These are phyloP conservation scores for Drosophila aff. DNA, from an alignment of 1,140 invertebrate species.

Conservation along the genomic window DNA sequence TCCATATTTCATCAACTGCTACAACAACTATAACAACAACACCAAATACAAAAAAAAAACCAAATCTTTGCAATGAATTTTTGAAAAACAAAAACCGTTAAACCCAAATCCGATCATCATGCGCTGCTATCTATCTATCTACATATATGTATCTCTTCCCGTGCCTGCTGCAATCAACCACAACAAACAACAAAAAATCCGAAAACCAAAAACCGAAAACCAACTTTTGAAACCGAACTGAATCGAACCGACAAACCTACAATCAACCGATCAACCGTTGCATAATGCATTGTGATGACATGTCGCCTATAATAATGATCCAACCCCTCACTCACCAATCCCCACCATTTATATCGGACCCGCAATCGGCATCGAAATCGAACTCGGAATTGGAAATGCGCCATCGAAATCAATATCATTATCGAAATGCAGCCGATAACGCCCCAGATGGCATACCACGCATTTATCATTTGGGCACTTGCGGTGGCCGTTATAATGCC, in stretches of 20 bases:
- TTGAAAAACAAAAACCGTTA: slow-evolving; percentile 16
- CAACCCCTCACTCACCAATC: slow-evolving; percentile 29
- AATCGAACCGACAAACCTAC: slow-evolving; percentile 40
- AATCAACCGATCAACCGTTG: slow-evolving; percentile 57
- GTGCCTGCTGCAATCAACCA: slow-evolving; percentile 52
- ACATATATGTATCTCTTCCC: slow-evolving; percentile 39
- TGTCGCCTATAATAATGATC: slow-evolving; percentile 41
- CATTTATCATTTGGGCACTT: slow-evolving; percentile 94
- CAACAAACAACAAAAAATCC: slow-evolving; percentile 50
- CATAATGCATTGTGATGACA: slow-evolving; percentile 69
- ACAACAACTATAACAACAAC: slow-evolving; percentile 38
- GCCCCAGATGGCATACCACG: slow-evolving; percentile 90
- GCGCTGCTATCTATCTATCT: slow-evolving; percentile 46
- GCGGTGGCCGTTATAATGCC: slow-evolving; percentile 93
- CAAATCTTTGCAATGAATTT: slow-evolving; percentile 28
- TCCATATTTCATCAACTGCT: slow-evolving; percentile 53
- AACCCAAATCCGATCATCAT: slow-evolving; percentile 52
- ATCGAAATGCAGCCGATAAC: slow-evolving; percentile 82
- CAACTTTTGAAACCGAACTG: slow-evolving; percentile 28
- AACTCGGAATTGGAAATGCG: slow-evolving; percentile 9
- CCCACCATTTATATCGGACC: slow-evolving; percentile 28
- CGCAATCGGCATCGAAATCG: slow-evolving; percentile 40
- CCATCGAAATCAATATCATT: slow-evolving; percentile 34
- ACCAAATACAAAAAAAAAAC: slow-evolving; percentile 33
- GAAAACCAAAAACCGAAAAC: slow-evolving; percentile 10